A percentile compares a stretch with the other conserved stretches of the same genome.
Conservation (phyloP, 1,140 invertebrate genomes). For the Drosophila serrata region DNA sequence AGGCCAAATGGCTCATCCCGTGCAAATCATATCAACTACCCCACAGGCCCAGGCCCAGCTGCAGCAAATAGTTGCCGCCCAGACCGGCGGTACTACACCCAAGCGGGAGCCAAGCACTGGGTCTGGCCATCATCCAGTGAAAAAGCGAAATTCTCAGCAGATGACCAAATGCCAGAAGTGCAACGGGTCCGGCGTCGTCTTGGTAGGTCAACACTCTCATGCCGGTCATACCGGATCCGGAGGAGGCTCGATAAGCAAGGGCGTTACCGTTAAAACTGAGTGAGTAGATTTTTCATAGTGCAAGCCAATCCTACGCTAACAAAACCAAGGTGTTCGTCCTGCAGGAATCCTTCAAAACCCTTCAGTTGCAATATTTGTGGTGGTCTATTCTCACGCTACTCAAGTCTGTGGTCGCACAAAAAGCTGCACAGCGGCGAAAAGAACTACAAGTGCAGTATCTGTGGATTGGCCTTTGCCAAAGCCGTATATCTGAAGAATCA, state of each 20-base stretch:
- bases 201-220: slow-evolving; percentile 87
- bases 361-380: slow-evolving; percentile 95
- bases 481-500: slow-evolving; percentile 97
- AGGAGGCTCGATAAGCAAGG: slow-evolving; percentile 58
- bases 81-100: slow-evolving; percentile 68
- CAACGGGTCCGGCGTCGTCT: slow-evolving; percentile 94
- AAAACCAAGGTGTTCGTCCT: slow-evolving; percentile 34
- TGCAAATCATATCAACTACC: slow-evolving; percentile 80
- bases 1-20: slow-evolving; percentile 77
- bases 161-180: slow-evolving; percentile 95
- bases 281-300: slow-evolving; percentile 52
- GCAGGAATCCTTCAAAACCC: slow-evolving; percentile 87
- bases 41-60: slow-evolving; percentile 77
- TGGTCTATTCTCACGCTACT: slow-evolving; percentile 93
- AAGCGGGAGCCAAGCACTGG: slow-evolving; percentile 59
- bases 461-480: slow-evolving; percentile 96
- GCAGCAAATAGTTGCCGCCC: slow-evolving; percentile 74
- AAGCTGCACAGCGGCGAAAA: slow-evolving; percentile 94
- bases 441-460: slow-evolving; percentile 96
- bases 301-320: slow-evolving; percentile 34
- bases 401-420: slow-evolving; percentile 94
- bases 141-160: slow-evolving; percentile 92
- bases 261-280: slow-evolving; percentile 76
- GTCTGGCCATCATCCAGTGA: slow-evolving; percentile 91
- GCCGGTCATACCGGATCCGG: slow-evolving; percentile 43